phyloP scores from a whole-genome alignment of 2,888 invertebrate species.

The Coelogynopora nodosa region DNA sequence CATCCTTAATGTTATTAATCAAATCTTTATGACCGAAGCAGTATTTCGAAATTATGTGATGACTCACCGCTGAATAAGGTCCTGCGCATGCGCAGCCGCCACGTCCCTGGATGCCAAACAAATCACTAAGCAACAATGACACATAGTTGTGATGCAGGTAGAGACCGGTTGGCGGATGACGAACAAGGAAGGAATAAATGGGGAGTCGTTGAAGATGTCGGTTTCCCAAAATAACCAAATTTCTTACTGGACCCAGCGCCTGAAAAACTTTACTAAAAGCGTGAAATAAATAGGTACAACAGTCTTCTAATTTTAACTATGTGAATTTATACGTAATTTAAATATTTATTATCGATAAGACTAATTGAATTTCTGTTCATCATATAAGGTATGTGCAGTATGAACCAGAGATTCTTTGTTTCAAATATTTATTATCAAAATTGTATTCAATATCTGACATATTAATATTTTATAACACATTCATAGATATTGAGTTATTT shows the following conservation, averaged over 20 bases:
- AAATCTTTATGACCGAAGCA: no score
- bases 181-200: constrained; percentile 79
- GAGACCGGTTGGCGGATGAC: constrained; percentile 66
- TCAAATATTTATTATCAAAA: no score
- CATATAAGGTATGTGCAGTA: not conserved
- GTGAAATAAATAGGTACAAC: constrained; percentile 26
- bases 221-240: constrained; percentile 71
- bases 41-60: no score
- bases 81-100: constrained; percentile 70
- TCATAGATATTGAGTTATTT: no score
- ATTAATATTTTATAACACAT: no score
- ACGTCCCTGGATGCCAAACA: constrained; percentile 78
- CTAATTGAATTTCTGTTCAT: not conserved
- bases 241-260: constrained; percentile 48
- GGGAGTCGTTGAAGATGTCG: constrained; percentile 67
- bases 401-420: not conserved
- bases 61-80: constrained; percentile 69
- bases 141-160: constrained; percentile 85
- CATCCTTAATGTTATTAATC: no score
- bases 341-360: no score
- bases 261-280: constrained; percentile 11
- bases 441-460: no score
- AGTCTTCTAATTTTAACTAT: no score
- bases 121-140: constrained; percentile 79
- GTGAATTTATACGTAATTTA: no score